These are phyloP conservation scores for Cavia porcellus DNA, from an alignment of 2,113 vertebrate species.

Conservation along the genomic window DNA sequence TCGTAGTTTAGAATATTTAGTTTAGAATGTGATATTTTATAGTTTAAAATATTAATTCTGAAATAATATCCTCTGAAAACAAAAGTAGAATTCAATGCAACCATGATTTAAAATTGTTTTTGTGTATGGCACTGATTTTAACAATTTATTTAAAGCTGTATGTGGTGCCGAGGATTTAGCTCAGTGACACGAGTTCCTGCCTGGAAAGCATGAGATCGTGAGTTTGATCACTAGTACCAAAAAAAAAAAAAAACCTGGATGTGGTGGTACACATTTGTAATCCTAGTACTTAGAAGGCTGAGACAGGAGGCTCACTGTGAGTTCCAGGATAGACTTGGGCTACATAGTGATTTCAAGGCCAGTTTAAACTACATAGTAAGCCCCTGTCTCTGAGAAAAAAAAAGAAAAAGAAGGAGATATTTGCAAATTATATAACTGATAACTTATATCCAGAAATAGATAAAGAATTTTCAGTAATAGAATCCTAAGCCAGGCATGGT, in stretches of 20 bases:
- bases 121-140: not conserved
- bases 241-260: no score
- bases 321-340: no score
- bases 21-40: not conserved
- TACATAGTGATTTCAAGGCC: no score
- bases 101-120: not conserved
- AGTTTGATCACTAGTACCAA: no score
- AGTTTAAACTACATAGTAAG: no score
- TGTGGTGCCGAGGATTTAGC: not conserved
- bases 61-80: conserved; percentile 35
- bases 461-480: not conserved
- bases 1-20: not conserved
- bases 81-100: not conserved
- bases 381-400: not conserved
- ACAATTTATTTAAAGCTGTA: not conserved
- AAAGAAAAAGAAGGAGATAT: not conserved
- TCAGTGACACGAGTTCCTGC: no score
- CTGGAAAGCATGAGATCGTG: no score
- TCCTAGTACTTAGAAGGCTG: no score
- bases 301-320: no score
- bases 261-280: no score
- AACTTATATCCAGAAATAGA: not conserved
- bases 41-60: conserved; percentile 49
- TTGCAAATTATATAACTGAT: not conserved
- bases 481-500: not conserved